These are phyloP conservation scores for Stichopus horrens DNA, from an alignment of 53 echinoderm and acorn worm species.

Conservation along the genomic window DNA sequence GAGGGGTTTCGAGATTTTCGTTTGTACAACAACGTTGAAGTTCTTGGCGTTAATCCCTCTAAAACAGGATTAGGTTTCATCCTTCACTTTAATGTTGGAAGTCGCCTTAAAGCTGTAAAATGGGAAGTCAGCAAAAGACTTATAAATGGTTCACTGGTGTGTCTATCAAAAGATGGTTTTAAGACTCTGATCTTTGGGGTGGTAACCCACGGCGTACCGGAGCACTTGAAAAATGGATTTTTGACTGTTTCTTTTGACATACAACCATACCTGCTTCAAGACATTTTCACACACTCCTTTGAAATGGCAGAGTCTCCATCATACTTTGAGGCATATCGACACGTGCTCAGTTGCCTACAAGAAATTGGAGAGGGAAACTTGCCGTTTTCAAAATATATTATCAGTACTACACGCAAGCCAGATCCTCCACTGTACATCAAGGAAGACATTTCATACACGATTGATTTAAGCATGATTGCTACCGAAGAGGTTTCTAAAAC, in stretches of 20 bases:
- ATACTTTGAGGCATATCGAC: conserved; percentile 86
- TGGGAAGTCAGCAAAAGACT: conserved; percentile 61
- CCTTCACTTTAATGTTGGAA: conserved; percentile 50
- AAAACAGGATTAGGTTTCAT: conserved; percentile 56
- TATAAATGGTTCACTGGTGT: conserved; percentile 74
- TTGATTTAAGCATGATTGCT: conserved; percentile 49
- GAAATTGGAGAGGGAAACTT: conserved; percentile 50
- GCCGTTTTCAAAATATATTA: conserved; percentile 69
- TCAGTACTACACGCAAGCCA: conserved; percentile 39
- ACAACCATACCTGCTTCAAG: conserved; percentile 13
- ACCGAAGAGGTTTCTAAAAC: not conserved
- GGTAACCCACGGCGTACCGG: conserved; percentile 64
- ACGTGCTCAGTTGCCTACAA: conserved; percentile 68
- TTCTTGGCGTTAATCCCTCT: conserved; percentile 27
- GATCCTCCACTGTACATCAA: conserved; percentile 49
- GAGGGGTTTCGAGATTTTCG: conserved; percentile 56
- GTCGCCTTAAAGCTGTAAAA: conserved; percentile 7
- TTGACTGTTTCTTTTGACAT: conserved; percentile 57
- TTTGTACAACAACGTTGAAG: conserved; percentile 57
- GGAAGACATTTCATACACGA: conserved; percentile 28
- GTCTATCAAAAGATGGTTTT: conserved; percentile 72
- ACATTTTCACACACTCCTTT: conserved; percentile 46
- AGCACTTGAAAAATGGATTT: conserved; percentile 55
- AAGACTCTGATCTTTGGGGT: conserved; percentile 59
- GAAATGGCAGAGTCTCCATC: conserved; percentile 78